These are phyloP conservation scores for Chelonus insularis DNA, from an alignment of 1,140 invertebrate species.

Conservation along the genomic window DNA sequence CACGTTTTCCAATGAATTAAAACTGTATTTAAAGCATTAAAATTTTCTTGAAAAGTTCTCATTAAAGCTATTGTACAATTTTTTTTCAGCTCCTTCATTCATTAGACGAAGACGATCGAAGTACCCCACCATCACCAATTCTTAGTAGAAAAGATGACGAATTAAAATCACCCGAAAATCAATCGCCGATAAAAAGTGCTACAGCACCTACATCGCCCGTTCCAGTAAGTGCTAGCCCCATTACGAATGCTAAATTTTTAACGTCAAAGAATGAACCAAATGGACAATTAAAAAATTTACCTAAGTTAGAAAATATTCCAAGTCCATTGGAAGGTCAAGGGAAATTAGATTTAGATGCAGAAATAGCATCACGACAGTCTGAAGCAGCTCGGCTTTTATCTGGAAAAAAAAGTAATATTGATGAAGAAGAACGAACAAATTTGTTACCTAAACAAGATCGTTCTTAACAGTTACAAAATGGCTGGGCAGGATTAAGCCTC, in stretches of 20 bases:
- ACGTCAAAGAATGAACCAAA: slow-evolving; percentile 46
- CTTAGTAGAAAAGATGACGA: slow-evolving; percentile 41
- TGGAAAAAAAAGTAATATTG: slow-evolving; percentile 36
- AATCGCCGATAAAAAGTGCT: slow-evolving; percentile 41
- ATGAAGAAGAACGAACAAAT: slow-evolving; percentile 48
- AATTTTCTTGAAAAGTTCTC: too few species aligned
- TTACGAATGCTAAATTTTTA: slow-evolving; percentile 48
- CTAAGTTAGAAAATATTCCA: slow-evolving; percentile 17
- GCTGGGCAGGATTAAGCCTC: slow-evolving; percentile 33
- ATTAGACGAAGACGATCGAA: slow-evolving; percentile 67
- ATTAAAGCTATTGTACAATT: too few species aligned
- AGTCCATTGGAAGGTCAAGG: slow-evolving; percentile 34
- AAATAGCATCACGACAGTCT: slow-evolving; percentile 37
- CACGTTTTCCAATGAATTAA: too few species aligned
- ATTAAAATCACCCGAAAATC: slow-evolving; percentile 30
- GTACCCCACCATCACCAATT: slow-evolving; percentile 54
- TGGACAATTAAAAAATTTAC: slow-evolving; percentile 49
- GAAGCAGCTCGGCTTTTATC: slow-evolving; percentile 38
- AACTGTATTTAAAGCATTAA: too few species aligned
- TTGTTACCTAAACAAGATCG: slow-evolving; percentile 45
- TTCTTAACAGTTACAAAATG: slow-evolving; percentile 51
- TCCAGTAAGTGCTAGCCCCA: slow-evolving; percentile 51
- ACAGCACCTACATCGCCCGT: slow-evolving; percentile 49
- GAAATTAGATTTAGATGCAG: slow-evolving; percentile 39
- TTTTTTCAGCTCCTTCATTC: slow-evolving; percentile 67